Conservation (phyloP, 2,888 invertebrate species). For the Chouioia cunea region DNA sequence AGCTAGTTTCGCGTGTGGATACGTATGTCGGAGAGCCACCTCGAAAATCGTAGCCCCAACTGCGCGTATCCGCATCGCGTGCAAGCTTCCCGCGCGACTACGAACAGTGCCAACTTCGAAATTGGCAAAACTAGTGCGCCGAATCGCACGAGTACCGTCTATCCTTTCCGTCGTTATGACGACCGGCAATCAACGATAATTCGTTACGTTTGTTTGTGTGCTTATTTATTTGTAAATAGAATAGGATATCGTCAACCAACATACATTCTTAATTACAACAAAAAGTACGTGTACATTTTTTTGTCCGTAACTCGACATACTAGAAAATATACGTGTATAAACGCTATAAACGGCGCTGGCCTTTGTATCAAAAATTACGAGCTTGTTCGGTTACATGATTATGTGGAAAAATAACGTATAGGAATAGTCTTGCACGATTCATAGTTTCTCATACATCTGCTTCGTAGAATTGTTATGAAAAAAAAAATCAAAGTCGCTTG, state of each 20-base stretch:
- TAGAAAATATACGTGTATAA: no score
- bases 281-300: no score
- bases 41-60: neutral
- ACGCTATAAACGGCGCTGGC: no score
- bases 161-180: slow-evolving; percentile 10
- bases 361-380: no score
- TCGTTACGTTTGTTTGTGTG: neutral
- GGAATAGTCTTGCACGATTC: slow-evolving; percentile 23
- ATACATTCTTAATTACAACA: no score
- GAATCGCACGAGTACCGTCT: slow-evolving; percentile 24
- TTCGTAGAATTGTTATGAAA: slow-evolving; percentile 14
- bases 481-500: neutral
- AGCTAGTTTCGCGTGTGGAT: no score
- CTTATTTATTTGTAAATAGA: slow-evolving; percentile 1
- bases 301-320: no score
- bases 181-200: slow-evolving; percentile 9
- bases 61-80: neutral
- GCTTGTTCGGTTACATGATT: neutral
- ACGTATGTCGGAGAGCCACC: no score
- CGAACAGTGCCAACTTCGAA: neutral
- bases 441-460: neutral
- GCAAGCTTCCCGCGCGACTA: slow-evolving; percentile 10
- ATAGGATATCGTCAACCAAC: no score
- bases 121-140: slow-evolving; percentile 26
- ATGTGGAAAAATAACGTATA: slow-evolving; percentile 34